Evolutionary conservation across 37 sponge, comb jelly and placozoan genomes (phyloP), one percentile per base, ranked within the genome.

Genomic region (Hexactinellida sp.): DNA sequence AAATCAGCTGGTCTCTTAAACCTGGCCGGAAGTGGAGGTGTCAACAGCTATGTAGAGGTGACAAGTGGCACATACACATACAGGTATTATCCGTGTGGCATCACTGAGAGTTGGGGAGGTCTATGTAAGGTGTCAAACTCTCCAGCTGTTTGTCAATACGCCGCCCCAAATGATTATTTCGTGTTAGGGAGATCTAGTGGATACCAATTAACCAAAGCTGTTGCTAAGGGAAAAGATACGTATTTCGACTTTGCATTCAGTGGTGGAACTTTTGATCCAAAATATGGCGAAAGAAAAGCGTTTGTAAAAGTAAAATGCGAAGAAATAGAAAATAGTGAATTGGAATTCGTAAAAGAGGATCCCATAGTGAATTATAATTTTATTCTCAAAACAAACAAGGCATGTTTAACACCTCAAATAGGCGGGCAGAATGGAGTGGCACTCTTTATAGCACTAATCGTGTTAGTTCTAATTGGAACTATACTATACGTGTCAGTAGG

Each of bases 401-500:
- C 76, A 7, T 63, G 76, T 63, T n/a, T 63, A 28, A 32, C 5
- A 3, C 25, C 25, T 32, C 76, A 10, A 63, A 23, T 7, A 7
- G 30, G 13, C 76, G 52, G 13, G 13, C 28, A 23, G 34, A 63
- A 7, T 7, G 76, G 76, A 32, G 3, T 32, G 25, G 34, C 34
- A 25, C 3, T 63, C 5, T 63, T 63, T 28, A 63, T 63, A 32
- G 30, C 34, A 3, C 28, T 63, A 5, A 63, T 63, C 1, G 76
- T 63, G 76, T 7, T 28, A 23, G 5, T 63, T 32, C 76, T 23
- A 63, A 23, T 84, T 34, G 85, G 30, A 37, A 16, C 90, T 0
- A 36, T 86, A 16, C 37, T 84, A 16, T 94, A 94, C 82, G 85
- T 94, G 37, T 38, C 88, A 10, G 63, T 88, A 55, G 94, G 94